phyloP scores from a whole-genome alignment of 2,797 vertebrate species.

The Spinus pinus region DNA sequence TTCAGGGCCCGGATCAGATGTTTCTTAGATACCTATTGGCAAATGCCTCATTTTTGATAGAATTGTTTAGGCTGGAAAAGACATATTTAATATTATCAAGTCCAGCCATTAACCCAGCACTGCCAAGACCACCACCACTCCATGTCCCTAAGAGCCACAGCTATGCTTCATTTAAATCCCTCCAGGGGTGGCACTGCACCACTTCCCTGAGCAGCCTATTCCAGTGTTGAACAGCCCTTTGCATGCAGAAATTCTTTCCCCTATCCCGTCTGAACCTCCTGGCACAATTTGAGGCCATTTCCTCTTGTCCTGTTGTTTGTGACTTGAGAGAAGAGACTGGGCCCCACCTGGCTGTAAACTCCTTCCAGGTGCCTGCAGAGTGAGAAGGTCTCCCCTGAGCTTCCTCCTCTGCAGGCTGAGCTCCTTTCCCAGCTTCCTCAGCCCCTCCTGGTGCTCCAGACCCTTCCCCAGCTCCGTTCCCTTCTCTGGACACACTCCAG shows the following conservation, averaged over 20 bases:
- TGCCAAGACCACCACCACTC: not conserved
- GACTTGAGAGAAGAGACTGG: accelerated
- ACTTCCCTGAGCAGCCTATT: not conserved
- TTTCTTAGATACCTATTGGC: constrained; percentile 42
- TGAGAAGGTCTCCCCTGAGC: not conserved
- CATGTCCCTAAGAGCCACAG: not conserved
- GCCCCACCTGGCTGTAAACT: not conserved
- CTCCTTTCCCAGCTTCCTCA: not conserved
- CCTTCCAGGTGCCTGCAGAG: not conserved
- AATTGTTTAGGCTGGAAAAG: not conserved
- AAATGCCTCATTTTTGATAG: constrained; percentile 59
- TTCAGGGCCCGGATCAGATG: not conserved
- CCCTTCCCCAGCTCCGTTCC: not conserved
- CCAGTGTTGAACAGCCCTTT: not conserved
- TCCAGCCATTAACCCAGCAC: not conserved
- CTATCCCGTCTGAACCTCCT: not conserved
- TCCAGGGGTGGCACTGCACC: not conserved
- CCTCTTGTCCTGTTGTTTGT: not conserved
- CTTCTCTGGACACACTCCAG: not conserved
- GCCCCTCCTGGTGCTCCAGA: not conserved
- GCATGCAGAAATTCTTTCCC: accelerated
- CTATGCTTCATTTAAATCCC: accelerated
- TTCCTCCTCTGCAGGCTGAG: not conserved
- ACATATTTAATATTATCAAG: not conserved
- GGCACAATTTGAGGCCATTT: not conserved